Conservation (phyloP, 2,888 invertebrate genomes). For the Spilosoma lubricipeda region DNA sequence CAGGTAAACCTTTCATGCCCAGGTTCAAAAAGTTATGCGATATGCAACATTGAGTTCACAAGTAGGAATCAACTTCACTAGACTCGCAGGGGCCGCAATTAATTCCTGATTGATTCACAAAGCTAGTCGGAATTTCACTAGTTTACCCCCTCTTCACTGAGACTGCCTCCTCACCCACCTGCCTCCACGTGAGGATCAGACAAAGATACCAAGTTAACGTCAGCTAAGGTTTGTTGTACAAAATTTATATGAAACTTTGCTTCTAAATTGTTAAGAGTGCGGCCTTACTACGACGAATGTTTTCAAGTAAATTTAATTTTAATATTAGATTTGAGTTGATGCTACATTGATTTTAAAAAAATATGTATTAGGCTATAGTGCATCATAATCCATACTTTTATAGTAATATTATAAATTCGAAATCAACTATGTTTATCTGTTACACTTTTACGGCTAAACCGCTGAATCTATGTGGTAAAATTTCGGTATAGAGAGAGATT, state of each 20-base stretch:
- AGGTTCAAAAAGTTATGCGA: slow-evolving; percentile 47
- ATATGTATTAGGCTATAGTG: background rate
- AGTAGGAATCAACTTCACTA: slow-evolving; percentile 65
- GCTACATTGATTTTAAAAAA: background rate
- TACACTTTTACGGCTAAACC: no score
- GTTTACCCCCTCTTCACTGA: slow-evolving; percentile 46
- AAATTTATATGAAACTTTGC: slow-evolving; percentile 83
- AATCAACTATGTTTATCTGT: no score
- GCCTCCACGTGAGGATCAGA: slow-evolving; percentile 76
- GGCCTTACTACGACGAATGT: slow-evolving; percentile 53
- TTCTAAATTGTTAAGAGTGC: slow-evolving; percentile 58
- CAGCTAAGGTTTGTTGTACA: slow-evolving; percentile 80
- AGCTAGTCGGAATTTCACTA: slow-evolving; percentile 74
- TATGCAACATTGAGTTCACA: slow-evolving; percentile 46
- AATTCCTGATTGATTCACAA: slow-evolving; percentile 83
- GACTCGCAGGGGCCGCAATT: slow-evolving; percentile 73
- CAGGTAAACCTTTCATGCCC: slow-evolving; percentile 12
- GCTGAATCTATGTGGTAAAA: no score
- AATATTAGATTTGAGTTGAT: background rate
- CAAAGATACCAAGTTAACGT: slow-evolving; percentile 83
- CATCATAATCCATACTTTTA: background rate
- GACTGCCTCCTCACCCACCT: slow-evolving; percentile 52
- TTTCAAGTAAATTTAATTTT: background rate
- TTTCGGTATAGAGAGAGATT: no score
- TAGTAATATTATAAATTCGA: no score